Evolutionary conservation across 2,113 vertebrate species (phyloP).

Genomic region (Coptodon rendalli): DNA sequence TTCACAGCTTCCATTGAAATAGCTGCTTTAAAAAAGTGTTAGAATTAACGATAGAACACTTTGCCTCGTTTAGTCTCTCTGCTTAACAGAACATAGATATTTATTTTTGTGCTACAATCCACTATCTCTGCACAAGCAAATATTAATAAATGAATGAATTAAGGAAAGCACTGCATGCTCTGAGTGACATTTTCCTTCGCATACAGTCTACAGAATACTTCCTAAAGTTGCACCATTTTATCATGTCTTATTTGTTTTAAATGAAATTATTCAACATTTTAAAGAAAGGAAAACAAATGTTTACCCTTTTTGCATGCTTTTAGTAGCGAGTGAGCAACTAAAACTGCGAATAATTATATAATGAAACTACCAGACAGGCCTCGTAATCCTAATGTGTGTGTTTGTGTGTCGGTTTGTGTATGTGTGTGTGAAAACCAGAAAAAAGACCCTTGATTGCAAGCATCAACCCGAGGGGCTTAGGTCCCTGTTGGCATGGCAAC

Average conservation of each 20-base stretch:
- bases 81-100: neutral
- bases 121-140: neutral
- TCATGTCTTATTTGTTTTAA: neutral
- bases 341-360: neutral
- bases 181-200: neutral
- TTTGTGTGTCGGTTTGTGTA: neutral
- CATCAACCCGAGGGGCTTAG: slow-evolving; percentile 16
- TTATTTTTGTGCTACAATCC: neutral
- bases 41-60: neutral
- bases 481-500: slow-evolving; percentile 55
- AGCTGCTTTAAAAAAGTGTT: neutral
- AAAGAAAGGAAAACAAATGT: neutral
- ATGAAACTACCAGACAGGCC: neutral
- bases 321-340: neutral
- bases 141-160: neutral
- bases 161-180: neutral
- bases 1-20: neutral
- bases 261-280: neutral
- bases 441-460: neutral
- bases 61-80: neutral
- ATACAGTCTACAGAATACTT: neutral
- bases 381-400: neutral
- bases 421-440: neutral
- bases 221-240: neutral
- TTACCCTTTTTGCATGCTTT: neutral